Evolutionary conservation across 2,888 invertebrate genomes (phyloP).

Genomic region (Yponomeuta evonymella): DNA sequence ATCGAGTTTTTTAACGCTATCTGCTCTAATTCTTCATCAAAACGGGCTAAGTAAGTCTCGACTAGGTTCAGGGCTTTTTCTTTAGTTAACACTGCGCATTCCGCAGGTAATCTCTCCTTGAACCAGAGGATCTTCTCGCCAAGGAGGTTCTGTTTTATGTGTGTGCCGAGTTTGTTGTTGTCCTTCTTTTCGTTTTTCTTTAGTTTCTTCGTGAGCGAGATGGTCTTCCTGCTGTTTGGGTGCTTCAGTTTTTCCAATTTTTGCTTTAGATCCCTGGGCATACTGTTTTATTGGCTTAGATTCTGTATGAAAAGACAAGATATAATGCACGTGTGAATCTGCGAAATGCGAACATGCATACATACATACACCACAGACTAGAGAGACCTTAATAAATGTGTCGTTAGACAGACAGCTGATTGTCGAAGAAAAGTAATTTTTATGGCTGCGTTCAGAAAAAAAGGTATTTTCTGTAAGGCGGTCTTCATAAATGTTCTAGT

Average conservation of each 20-base stretch:
- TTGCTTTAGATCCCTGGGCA: conserved; percentile 55
- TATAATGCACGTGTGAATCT: too few relatives aligned
- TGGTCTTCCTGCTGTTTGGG: conserved; percentile 90
- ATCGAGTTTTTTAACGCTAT: conserved; percentile 87
- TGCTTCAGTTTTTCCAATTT: conserved; percentile 79
- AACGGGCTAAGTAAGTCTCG: conserved; percentile 70
- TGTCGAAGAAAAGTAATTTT: neutral
- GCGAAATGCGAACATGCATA: too few relatives aligned
- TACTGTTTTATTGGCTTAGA: conserved; percentile 27
- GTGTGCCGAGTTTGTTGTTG: conserved; percentile 78
- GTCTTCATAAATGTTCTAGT: neutral
- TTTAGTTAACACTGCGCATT: conserved; percentile 71
- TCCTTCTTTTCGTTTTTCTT: conserved; percentile 79
- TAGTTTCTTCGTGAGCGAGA: conserved; percentile 81
- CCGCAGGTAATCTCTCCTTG: conserved; percentile 78
- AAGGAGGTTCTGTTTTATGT: conserved; percentile 82
- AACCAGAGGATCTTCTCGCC: conserved; percentile 90
- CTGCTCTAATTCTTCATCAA: conserved; percentile 87
- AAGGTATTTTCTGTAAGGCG: neutral
- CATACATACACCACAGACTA: too few relatives aligned
- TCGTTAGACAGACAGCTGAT: neutral
- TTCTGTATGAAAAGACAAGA: neutral
- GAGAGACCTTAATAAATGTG: too few relatives aligned
- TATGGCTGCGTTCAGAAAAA: neutral
- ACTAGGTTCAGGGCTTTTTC: conserved; percentile 77